Evolutionary conservation across 2,888 invertebrate species (phyloP).

Genomic region (Calliphora vomitoria): DNA sequence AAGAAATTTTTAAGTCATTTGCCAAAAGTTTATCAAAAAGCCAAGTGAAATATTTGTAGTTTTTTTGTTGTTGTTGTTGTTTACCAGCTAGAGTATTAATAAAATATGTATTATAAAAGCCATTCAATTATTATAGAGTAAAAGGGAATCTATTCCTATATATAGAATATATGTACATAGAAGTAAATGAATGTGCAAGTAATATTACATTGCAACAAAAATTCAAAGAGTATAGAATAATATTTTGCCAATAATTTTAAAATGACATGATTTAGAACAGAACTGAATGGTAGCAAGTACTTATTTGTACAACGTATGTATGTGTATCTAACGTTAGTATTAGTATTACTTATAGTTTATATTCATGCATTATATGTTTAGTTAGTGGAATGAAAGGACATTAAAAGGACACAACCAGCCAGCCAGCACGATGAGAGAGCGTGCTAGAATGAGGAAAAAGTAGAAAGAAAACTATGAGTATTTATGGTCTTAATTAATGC

Average conservation of each 20-base stretch:
- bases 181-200: background rate
- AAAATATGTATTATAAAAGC: background rate
- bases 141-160: background rate
- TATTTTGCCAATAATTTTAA: slow-evolving; percentile 56
- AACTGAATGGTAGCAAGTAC: background rate
- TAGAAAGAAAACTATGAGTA: slow-evolving; percentile 48
- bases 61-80: background rate
- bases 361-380: slow-evolving; percentile 9
- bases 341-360: background rate
- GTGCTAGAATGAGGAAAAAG: background rate
- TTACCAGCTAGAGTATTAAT: background rate
- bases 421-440: background rate
- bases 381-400: slow-evolving; percentile 45
- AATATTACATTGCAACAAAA: slow-evolving; percentile 19
- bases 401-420: slow-evolving; percentile 42
- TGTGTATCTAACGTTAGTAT: background rate
- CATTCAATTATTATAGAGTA: slow-evolving; percentile 12
- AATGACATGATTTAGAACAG: slow-evolving; percentile 56
- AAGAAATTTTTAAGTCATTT: slow-evolving; percentile 25
- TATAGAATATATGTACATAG: too few species aligned
- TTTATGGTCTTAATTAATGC: slow-evolving; percentile 72
- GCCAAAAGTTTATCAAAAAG: slow-evolving; percentile 18
- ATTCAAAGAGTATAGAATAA: slow-evolving; percentile 4
- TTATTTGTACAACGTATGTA: background rate
- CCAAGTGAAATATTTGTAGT: background rate